These are phyloP conservation scores for Dyspetes luteomarginatus DNA, from an alignment of 2,888 invertebrate species.

Conservation along the genomic window DNA sequence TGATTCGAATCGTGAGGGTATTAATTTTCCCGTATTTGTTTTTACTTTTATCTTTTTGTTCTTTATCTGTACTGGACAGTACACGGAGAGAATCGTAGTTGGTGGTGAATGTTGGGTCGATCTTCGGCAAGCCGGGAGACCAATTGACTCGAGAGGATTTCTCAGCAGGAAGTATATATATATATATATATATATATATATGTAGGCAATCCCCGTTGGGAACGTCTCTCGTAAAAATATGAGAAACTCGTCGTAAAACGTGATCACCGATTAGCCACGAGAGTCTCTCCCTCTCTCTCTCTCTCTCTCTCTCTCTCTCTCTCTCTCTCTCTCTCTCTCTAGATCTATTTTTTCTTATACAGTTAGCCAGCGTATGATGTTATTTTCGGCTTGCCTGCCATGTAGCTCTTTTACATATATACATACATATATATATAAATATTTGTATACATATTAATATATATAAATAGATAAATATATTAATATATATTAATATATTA, in stretches of 20 bases:
- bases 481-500: too few species aligned
- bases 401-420: too few species aligned
- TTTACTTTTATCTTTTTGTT: not conserved
- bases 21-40: not conserved
- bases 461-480: too few species aligned
- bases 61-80: not conserved
- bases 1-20: too few species aligned
- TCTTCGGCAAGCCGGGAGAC: constrained; percentile 1
- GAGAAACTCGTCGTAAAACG: constrained; percentile 74
- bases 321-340: constrained; percentile 6
- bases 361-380: too few species aligned
- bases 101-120: not conserved
- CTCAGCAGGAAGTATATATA: constrained; percentile 12
- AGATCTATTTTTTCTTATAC: too few species aligned
- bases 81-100: not conserved
- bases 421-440: too few species aligned
- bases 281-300: constrained; percentile 50
- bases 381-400: too few species aligned
- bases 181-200: too few species aligned
- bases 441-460: too few species aligned
- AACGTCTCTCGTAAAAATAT: constrained; percentile 76
- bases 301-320: too few species aligned
- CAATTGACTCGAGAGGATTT: constrained; percentile 30
- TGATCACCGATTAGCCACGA: constrained; percentile 76
- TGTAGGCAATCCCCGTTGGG: constrained; percentile 53